These are phyloP conservation scores for Euglossa dilemma DNA, from an alignment of 1,140 invertebrate genomes.

Conservation along the genomic window DNA sequence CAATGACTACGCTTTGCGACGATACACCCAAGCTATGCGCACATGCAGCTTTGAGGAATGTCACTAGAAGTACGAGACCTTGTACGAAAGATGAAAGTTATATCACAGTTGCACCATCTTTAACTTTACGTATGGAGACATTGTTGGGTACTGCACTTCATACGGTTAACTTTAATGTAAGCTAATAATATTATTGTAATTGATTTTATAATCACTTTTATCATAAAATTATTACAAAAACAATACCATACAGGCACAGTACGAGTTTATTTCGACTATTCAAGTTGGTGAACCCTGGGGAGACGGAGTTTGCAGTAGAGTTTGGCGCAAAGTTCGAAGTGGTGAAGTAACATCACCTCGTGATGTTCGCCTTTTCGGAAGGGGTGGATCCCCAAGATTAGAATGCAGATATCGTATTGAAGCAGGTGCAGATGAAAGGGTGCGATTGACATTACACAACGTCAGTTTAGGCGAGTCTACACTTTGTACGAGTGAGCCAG, in stretches of 20 bases:
- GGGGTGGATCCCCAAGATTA: slow-evolving; percentile 88
- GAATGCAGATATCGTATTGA: slow-evolving; percentile 89
- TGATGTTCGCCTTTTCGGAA: slow-evolving; percentile 90
- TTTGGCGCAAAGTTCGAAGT: slow-evolving; percentile 83
- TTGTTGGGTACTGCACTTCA: slow-evolving; percentile 83
- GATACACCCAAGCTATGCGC: slow-evolving; percentile 91
- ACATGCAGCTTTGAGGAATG: slow-evolving; percentile 89
- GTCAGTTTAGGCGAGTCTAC: slow-evolving; percentile 86
- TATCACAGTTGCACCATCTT: slow-evolving; percentile 85
- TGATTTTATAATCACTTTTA: background rate
- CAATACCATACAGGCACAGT: slow-evolving; percentile 81
- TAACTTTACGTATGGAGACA: slow-evolving; percentile 80
- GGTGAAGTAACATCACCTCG: slow-evolving; percentile 87
- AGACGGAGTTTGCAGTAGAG: slow-evolving; percentile 82
- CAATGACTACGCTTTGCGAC: slow-evolving; percentile 88
- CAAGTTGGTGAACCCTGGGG: slow-evolving; percentile 88
- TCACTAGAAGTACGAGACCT: slow-evolving; percentile 88
- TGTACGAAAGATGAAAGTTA: slow-evolving; percentile 91
- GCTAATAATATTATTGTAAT: background rate
- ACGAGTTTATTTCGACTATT: slow-evolving; percentile 92
- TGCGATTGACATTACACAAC: slow-evolving; percentile 87
- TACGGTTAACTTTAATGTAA: slow-evolving; percentile 81
- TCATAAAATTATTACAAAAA: background rate
- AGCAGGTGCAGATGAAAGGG: slow-evolving; percentile 85
- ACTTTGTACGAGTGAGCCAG: slow-evolving; percentile 87